These are phyloP conservation scores for Eulacestoma nigropectus DNA, from an alignment of 2,113 vertebrate species.

Conservation along the genomic window DNA sequence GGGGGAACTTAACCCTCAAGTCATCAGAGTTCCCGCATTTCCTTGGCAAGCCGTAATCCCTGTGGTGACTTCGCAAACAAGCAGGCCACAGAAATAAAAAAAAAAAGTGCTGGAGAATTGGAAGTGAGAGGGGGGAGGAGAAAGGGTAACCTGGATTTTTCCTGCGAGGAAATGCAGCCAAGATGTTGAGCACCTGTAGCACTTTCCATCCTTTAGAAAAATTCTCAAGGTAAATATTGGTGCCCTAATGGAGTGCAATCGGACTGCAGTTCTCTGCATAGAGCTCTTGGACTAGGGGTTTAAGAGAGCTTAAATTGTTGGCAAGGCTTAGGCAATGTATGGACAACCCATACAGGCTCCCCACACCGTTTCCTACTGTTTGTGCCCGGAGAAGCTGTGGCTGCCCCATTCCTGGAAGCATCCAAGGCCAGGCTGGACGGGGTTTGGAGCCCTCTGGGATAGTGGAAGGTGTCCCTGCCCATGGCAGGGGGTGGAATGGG, in stretches of 20 bases:
- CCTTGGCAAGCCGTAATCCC: not conserved
- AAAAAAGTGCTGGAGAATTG: not conserved
- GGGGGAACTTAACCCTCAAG: not conserved
- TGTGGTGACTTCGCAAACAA: conserved; percentile 8
- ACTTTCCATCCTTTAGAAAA: conserved; percentile 2
- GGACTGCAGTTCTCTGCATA: not conserved
- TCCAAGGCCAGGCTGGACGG: rapidly evolving
- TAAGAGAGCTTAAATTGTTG: not conserved
- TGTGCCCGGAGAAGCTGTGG: not conserved
- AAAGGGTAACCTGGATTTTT: not conserved
- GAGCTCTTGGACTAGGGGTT: not conserved
- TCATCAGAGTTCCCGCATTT: not conserved
- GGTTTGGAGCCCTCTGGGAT: not conserved
- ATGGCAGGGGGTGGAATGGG: not conserved
- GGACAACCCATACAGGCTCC: not conserved
- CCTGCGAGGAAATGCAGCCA: not conserved
- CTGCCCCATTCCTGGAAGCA: not conserved
- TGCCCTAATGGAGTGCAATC: not conserved
- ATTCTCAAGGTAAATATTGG: conserved; percentile 2
- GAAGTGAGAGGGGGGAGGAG: not conserved
- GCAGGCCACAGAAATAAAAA: not conserved
- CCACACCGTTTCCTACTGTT: not conserved
- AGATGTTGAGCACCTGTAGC: not conserved
- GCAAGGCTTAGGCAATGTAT: not conserved
- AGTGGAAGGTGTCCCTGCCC: not conserved